Percentiles rank a stretch among this genome's conserved stretches.
These are phyloP conservation scores for Pollenia angustigena DNA, from an alignment of 2,888 invertebrate genomes.

Conservation along the genomic window DNA sequence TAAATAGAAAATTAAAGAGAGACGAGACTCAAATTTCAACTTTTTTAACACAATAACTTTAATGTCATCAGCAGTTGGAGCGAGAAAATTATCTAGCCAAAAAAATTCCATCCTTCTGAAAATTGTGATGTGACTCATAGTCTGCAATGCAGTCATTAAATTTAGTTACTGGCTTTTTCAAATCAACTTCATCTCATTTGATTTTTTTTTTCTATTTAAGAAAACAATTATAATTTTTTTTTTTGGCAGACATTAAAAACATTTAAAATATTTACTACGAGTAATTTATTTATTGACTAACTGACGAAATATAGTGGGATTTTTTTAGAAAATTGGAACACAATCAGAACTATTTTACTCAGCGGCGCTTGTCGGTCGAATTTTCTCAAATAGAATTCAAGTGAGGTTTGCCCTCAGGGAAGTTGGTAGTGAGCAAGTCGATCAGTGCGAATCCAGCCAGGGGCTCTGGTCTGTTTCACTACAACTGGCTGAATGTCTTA, in stretches of 20 bases:
- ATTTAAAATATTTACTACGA: not conserved
- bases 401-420: too few species aligned
- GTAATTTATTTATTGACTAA: not conserved
- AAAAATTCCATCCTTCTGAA: not conserved
- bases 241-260: slow-evolving; percentile 20
- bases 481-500: too few species aligned
- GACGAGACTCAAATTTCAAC: not conserved
- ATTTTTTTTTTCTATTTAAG: not conserved
- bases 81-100: not conserved
- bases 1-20: not conserved
- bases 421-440: too few species aligned
- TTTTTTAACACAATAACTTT: not conserved
- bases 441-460: too few species aligned
- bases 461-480: too few species aligned
- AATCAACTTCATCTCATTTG: slow-evolving; percentile 12
- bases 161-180: not conserved
- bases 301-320: not conserved
- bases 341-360: too few species aligned
- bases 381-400: too few species aligned
- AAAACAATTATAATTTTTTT: not conserved
- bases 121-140: slow-evolving; percentile 36
- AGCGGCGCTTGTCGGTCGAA: too few species aligned
- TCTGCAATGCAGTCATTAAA: slow-evolving; percentile 50
- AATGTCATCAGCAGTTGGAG: not conserved
- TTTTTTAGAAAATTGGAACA: not conserved